Percentiles rank a stretch among this genome's conserved stretches.
Evolutionary conservation across 53 echinoderm and acorn worm genomes (phyloP).

Genomic region (Arbacia lixula): DNA sequence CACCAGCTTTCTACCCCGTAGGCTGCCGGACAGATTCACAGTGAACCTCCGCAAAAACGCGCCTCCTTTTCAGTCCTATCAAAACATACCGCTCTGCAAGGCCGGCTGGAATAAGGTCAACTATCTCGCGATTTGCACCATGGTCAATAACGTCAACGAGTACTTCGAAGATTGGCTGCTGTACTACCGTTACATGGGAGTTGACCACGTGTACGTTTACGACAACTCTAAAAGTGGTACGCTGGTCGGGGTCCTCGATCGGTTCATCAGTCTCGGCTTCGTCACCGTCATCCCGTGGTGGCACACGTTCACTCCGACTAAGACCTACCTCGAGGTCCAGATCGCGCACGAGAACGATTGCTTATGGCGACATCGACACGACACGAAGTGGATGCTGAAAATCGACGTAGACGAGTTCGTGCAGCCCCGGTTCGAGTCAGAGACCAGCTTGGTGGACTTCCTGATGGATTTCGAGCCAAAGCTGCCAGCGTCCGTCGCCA

Average conservation of each 20-base stretch:
- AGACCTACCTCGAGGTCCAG: constrained; percentile 95
- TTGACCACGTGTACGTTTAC: constrained; percentile 90
- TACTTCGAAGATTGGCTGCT: constrained; percentile 85
- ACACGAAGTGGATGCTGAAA: constrained; percentile 86
- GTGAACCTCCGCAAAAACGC: constrained; percentile 60
- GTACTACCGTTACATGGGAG: constrained; percentile 83
- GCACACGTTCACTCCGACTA: constrained; percentile 72
- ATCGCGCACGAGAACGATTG: constrained; percentile 96
- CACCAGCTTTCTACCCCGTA: not conserved
- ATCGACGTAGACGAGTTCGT: constrained; percentile 95
- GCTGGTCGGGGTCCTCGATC: constrained; percentile 53
- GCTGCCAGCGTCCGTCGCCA: constrained; percentile 59
- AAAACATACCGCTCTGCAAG: constrained; percentile 68
- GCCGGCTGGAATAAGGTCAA: constrained; percentile 50
- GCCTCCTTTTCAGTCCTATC: constrained; percentile 63
- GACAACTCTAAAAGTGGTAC: constrained; percentile 80
- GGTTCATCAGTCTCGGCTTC: constrained; percentile 70
- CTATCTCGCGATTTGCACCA: constrained; percentile 80
- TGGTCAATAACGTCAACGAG: constrained; percentile 83
- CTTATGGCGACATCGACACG: constrained; percentile 85
- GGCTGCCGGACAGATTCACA: not conserved
- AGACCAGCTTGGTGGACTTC: constrained; percentile 73
- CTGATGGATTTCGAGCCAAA: constrained; percentile 52
- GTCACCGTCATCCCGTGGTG: constrained; percentile 91
- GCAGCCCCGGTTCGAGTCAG: constrained; percentile 83